Percentiles rank a stretch among this genome's conserved stretches.
Conservation (phyloP, 2,888 invertebrate genomes). For the Chelonus formosanus region DNA sequence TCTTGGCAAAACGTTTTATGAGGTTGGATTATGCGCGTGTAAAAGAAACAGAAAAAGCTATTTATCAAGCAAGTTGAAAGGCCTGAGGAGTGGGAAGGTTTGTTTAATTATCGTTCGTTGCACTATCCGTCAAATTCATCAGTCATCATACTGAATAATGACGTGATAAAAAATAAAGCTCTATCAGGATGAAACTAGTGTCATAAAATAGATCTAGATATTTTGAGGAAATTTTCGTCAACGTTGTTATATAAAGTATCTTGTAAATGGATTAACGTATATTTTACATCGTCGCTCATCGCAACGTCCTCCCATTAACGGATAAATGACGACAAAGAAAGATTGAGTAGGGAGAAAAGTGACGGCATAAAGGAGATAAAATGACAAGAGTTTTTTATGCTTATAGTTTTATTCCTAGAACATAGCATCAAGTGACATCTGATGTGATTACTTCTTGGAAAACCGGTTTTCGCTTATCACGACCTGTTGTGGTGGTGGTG, state of each 20-base stretch:
- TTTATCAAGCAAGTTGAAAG: constrained; percentile 8
- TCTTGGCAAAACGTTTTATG: constrained; percentile 40
- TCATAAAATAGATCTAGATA: no score
- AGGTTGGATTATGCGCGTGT: constrained; percentile 27
- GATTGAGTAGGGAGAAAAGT: constrained; percentile 21
- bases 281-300: constrained; percentile 34
- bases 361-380: not conserved
- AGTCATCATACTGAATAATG: not conserved
- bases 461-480: constrained; percentile 41
- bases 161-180: not conserved
- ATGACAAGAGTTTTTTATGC: constrained; percentile 9
- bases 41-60: constrained; percentile 16
- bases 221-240: constrained; percentile 25
- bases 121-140: not conserved
- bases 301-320: constrained; percentile 24
- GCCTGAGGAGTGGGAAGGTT: no score
- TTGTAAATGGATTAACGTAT: constrained; percentile 41
- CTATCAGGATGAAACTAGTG: no score
- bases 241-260: constrained; percentile 39
- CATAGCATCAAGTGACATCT: constrained; percentile 7
- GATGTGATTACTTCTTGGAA: constrained; percentile 30
- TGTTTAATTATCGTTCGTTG: not conserved
- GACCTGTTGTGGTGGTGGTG: constrained; percentile 22
- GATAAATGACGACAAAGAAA: constrained; percentile 25
- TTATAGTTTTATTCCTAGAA: constrained; percentile 23